Evolutionary conservation across 2,797 vertebrate genomes (phyloP).

Genomic region (Myripristis murdjan): DNA sequence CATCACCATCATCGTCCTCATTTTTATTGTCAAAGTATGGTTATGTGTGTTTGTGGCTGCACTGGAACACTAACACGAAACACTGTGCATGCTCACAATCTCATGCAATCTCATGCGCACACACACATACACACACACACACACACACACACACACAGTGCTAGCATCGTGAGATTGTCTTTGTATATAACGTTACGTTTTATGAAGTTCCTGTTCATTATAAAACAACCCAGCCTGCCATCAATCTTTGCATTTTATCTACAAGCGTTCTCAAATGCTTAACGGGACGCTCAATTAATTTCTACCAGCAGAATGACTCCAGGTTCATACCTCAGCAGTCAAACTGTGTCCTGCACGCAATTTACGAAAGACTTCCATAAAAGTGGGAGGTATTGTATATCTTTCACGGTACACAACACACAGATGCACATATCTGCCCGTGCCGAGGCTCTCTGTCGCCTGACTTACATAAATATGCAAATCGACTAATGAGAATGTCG

Average conservation of each 20-base stretch:
- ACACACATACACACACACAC: constrained; percentile 9
- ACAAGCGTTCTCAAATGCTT: constrained; percentile 51
- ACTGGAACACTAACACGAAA: too few species aligned
- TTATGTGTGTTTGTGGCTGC: too few species aligned
- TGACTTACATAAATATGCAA: constrained; percentile 73
- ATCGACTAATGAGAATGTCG: constrained; percentile 68
- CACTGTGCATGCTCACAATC: too few species aligned
- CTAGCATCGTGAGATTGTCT: constrained; percentile 39
- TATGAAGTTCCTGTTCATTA: constrained; percentile 60
- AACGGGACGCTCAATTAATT: constrained; percentile 71
- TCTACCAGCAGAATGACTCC: constrained; percentile 32
- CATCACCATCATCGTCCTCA: too few species aligned
- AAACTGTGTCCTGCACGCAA: constrained; percentile 55
- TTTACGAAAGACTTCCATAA: constrained; percentile 67
- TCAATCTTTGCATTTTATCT: constrained; percentile 74
- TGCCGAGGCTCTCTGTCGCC: constrained; percentile 11
- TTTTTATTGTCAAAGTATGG: too few species aligned
- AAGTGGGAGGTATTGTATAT: constrained; percentile 64
- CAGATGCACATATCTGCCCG: constrained; percentile 36
- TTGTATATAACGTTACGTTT: constrained; percentile 49
- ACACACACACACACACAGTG: neutral
- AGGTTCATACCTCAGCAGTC: constrained; percentile 44
- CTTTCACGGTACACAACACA: constrained; percentile 64
- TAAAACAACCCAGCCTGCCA: constrained; percentile 51
- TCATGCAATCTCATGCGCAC: neutral